Evolutionary conservation across 2,797 vertebrate species (phyloP), one percentile per base, ranked within the genome.

Genomic region (Enteromius unitaeniatus): DNA sequence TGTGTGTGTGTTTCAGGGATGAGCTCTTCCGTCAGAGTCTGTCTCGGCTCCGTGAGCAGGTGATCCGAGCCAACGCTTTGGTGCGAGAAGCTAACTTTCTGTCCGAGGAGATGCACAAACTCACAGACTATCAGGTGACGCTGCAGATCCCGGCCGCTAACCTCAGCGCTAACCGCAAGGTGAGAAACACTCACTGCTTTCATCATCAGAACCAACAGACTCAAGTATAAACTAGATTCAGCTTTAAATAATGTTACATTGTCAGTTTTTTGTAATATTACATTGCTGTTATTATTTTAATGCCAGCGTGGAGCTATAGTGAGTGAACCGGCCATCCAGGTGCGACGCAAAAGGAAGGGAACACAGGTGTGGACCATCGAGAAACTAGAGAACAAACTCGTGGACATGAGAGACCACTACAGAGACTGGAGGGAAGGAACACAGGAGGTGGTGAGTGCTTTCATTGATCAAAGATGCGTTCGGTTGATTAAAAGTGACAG

Each of bases 321-420:
- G 86, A 99, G 98, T 0, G 97, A 99, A 88, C 98, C 98, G 2
- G 97, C 98, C 81, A 99, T 99, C 90, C 98, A 99, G 91, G 98
- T 97, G 86, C 94, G 97, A 77, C 94, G 96, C 78, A 99, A 96
- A 93, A 95, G 95, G 40, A 97, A 96, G 93, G 95, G 96, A 49
- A 98, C 96, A 58, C 98, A 99, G 83, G 96, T 99, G 64, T 99
- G 98, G 98, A 97, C 96, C 90, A 99, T 99, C 40, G 98, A 99
- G 90, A 99, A 97, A 91, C 94, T 99, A 89, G 98, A 99, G 92
- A 99, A 99, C 93, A 99, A 97, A 88, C 90, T 99, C 85, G 97
- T 99, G 88, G 98, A 99, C 86, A 99, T 99, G 98, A 95, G 98
- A 92, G 97, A 99, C 76, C 93, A 97, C 87, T 99, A 99, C 92